phyloP scores from a whole-genome alignment of 2,888 invertebrate species.

The Aelia acuminata region DNA sequence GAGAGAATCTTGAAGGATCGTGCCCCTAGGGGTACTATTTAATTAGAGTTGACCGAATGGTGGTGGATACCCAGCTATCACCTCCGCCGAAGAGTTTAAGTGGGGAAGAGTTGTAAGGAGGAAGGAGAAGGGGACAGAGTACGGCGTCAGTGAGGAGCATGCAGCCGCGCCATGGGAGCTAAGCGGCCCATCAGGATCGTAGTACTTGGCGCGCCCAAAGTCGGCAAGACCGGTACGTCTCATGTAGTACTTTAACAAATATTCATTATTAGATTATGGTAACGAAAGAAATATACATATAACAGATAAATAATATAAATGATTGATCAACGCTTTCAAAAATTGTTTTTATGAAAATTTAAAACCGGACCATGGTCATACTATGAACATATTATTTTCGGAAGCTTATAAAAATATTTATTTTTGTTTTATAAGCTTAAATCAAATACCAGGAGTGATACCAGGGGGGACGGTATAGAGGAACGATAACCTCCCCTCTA shows the following conservation, averaged over 20 bases:
- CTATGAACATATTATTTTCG: too few species aligned
- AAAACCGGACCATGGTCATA: too few species aligned
- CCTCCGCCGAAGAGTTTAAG: conserved; percentile 14
- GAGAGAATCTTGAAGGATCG: too few species aligned
- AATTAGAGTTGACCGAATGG: background rate
- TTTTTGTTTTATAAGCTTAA: too few species aligned
- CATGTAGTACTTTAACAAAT: background rate
- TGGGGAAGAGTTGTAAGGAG: background rate
- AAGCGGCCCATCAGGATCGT: conserved; percentile 54
- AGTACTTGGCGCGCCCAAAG: conserved; percentile 54
- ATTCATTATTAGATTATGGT: background rate
- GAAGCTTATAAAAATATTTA: too few species aligned
- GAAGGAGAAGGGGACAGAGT: background rate
- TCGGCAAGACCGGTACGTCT: conserved; percentile 54
- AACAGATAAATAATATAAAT: too few species aligned
- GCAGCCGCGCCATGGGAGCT: conserved; percentile 36
- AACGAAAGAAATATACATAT: background rate
- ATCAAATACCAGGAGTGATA: too few species aligned
- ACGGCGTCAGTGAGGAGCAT: conserved; percentile 22
- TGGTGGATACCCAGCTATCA: background rate
- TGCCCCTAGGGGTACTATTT: background rate
- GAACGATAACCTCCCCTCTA: too few species aligned
- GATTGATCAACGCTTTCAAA: too few species aligned
- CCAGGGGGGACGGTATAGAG: too few species aligned
- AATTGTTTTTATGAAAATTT: too few species aligned